These are phyloP conservation scores for Bellardia bayeri DNA, from an alignment of 2,888 invertebrate species.

Conservation along the genomic window DNA sequence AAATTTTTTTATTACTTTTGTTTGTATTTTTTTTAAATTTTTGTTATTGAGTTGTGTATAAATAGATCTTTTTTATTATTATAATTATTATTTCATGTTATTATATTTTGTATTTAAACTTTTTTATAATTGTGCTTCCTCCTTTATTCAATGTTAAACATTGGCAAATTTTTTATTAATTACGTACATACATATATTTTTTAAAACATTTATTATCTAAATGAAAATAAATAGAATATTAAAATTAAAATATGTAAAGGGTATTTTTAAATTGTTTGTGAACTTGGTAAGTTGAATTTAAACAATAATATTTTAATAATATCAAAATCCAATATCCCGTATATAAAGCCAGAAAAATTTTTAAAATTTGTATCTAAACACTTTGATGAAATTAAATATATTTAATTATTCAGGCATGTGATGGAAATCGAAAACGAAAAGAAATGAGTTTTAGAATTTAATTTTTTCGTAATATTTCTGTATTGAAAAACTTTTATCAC, in stretches of 20 bases:
- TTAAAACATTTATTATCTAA: conserved; percentile 44
- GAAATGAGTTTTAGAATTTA: too few species aligned
- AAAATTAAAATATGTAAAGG: conserved; percentile 15
- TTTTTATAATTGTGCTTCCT: conserved; percentile 68
- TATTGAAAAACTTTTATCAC: too few species aligned
- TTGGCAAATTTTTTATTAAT: conserved; percentile 51
- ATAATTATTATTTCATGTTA: conserved; percentile 34
- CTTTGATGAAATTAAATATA: too few species aligned
- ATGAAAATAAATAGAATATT: conserved; percentile 48
- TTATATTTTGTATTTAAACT: conserved; percentile 36
- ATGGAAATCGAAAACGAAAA: too few species aligned
- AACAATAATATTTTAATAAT: too few species aligned
- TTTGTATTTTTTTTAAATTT: conserved; percentile 26
- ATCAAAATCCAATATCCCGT: too few species aligned
- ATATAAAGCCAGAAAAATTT: too few species aligned
- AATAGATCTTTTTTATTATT: conserved; percentile 32
- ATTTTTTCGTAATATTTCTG: too few species aligned
- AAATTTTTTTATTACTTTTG: background rate
- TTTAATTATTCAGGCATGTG: too few species aligned
- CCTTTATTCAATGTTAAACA: conserved; percentile 70
- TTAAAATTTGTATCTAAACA: too few species aligned
- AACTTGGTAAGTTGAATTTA: too few species aligned
- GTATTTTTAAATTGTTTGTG: background rate
- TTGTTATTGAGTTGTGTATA: conserved; percentile 58
- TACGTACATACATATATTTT: conserved; percentile 34